phyloP scores from a whole-genome alignment of 2,888 invertebrate genomes.

The Hydrotaea diabolus region DNA sequence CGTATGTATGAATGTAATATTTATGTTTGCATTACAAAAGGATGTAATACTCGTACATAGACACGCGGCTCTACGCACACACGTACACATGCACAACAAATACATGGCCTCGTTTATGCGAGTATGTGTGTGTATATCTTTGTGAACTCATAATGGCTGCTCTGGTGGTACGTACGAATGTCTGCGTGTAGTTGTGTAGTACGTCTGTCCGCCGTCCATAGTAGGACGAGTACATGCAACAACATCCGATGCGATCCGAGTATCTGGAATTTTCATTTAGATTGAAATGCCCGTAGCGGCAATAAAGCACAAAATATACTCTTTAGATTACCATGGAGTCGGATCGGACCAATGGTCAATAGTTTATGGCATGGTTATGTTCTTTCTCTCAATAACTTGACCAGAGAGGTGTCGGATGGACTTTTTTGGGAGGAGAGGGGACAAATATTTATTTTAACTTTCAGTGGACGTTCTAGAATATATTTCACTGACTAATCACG shows the following conservation, averaged over 20 bases:
- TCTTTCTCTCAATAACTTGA: background rate
- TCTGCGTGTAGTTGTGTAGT: background rate
- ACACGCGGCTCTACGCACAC: background rate
- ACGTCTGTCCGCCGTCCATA: background rate
- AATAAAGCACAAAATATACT: slow-evolving; percentile 64
- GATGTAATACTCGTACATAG: slow-evolving; percentile 17
- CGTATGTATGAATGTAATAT: slow-evolving; percentile 57
- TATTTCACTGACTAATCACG: too few species aligned
- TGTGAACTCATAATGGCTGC: background rate
- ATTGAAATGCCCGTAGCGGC: slow-evolving; percentile 66
- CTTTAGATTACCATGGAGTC: slow-evolving; percentile 51
- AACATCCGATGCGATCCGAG: slow-evolving; percentile 43
- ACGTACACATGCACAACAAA: slow-evolving; percentile 7
- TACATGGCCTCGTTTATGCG: background rate
- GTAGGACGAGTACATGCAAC: slow-evolving; percentile 37
- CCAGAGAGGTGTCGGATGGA: background rate
- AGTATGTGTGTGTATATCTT: background rate
- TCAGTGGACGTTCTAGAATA: too few species aligned
- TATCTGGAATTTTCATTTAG: slow-evolving; percentile 66
- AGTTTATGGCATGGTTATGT: slow-evolving; percentile 5
- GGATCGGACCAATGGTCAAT: slow-evolving; percentile 10
- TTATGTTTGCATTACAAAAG: slow-evolving; percentile 52
- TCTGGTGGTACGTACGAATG: background rate
- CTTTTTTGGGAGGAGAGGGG: background rate
- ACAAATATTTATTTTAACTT: too few species aligned